Percentiles rank a stretch among this genome's conserved stretches.
Evolutionary conservation across 2,797 vertebrate species (phyloP).

Genomic region (Austrolebias charrua): DNA sequence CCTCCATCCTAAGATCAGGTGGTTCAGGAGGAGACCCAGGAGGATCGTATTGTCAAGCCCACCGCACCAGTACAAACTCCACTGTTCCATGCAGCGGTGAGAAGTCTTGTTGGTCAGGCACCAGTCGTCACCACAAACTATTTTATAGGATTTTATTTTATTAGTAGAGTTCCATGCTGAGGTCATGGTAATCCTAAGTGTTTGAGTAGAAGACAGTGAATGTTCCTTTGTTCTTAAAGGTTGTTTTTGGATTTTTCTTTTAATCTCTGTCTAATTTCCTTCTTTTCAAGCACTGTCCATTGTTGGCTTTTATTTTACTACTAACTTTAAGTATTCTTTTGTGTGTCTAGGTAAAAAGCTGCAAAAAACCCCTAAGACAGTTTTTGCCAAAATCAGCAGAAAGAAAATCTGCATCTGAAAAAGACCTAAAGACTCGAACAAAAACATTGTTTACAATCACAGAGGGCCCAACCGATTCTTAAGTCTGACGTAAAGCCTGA

Average conservation of each 20-base stretch:
- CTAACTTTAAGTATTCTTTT: constrained; percentile 14
- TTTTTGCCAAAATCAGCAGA: constrained; percentile 49
- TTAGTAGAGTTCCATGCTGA: no score
- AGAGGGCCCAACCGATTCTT: constrained; percentile 13
- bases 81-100: constrained; percentile 76
- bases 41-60: constrained; percentile 80
- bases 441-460: constrained; percentile 10
- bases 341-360: constrained; percentile 76
- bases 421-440: not conserved
- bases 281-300: not conserved
- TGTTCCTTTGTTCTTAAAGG: no score
- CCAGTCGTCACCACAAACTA: not conserved
- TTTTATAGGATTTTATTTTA: not conserved
- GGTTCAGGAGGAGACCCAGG: constrained; percentile 91
- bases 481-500: constrained; percentile 20
- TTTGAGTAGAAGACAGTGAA: no score
- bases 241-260: no score
- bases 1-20: constrained; percentile 96
- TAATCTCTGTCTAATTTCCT: not conserved
- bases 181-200: no score
- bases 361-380: constrained; percentile 84
- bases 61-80: constrained; percentile 82
- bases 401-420: constrained; percentile 11
- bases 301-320: not conserved
- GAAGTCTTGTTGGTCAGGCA: constrained; percentile 70